Percentiles rank a stretch among this genome's conserved stretches.
Conservation (phyloP, 2,113 vertebrate genomes). For the Macroglossus sobrinus region DNA sequence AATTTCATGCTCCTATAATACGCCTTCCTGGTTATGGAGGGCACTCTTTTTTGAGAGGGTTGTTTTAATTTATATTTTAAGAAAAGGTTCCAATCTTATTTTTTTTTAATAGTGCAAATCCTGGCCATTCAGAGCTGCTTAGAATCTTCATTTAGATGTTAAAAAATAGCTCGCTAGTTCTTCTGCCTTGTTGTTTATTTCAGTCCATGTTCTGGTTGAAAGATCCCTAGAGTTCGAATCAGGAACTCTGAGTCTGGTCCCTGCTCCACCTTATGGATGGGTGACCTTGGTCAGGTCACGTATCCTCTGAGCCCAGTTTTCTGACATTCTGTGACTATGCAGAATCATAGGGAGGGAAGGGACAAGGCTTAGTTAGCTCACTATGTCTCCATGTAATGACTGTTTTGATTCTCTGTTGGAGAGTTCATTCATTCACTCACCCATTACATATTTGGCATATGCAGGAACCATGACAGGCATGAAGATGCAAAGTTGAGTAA, state of each 20-base stretch:
- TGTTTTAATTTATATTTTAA: background rate
- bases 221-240: background rate
- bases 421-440: background rate
- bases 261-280: background rate
- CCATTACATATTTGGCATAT: background rate
- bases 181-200: background rate
- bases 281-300: background rate
- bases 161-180: background rate
- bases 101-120: background rate
- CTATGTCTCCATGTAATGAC: background rate
- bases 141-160: background rate
- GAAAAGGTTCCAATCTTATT: background rate
- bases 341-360: background rate
- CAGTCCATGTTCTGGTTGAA: background rate
- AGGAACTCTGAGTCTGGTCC: background rate
- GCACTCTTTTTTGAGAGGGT: background rate
- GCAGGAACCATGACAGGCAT: background rate
- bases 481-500: background rate
- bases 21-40: rapidly evolving
- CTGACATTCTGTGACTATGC: background rate
- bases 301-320: background rate
- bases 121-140: background rate
- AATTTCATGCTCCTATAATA: background rate
- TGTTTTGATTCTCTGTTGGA: background rate
- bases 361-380: background rate